phyloP scores from a whole-genome alignment of 2,888 invertebrate genomes.

The Stenotaenia linearis region DNA sequence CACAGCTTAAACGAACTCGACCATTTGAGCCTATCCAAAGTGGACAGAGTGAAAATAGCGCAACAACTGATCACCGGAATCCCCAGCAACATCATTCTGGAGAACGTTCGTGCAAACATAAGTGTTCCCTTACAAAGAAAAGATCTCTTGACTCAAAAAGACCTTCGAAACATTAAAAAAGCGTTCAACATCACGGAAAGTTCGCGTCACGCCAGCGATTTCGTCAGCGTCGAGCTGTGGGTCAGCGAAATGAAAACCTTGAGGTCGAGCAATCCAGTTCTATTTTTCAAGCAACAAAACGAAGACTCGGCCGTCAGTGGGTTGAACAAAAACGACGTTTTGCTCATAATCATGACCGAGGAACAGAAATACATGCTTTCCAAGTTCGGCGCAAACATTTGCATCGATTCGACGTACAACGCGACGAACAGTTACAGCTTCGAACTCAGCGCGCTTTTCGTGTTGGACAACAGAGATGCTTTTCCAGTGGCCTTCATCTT shows the following conservation, averaged over 20 bases:
- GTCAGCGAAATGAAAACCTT: background rate
- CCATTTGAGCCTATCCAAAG: background rate
- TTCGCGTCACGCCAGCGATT: background rate
- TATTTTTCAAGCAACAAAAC: slow-evolving; percentile 15
- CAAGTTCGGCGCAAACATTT: slow-evolving; percentile 32
- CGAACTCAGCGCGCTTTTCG: slow-evolving; percentile 32
- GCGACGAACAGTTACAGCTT: slow-evolving; percentile 30
- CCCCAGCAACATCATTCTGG: background rate
- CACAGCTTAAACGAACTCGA: background rate
- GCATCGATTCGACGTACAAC: slow-evolving; percentile 34
- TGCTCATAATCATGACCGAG: slow-evolving; percentile 34
- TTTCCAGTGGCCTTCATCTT: slow-evolving; percentile 23
- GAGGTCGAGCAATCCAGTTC: background rate
- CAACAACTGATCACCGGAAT: background rate
- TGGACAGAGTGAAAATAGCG: background rate
- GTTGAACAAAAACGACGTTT: slow-evolving; percentile 10
- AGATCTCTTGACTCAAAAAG: background rate
- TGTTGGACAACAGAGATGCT: background rate
- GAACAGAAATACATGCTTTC: slow-evolving; percentile 32
- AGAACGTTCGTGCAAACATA: background rate
- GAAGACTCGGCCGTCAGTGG: background rate
- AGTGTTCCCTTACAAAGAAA: background rate
- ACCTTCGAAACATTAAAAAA: background rate
- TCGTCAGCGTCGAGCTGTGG: slow-evolving; percentile 1
- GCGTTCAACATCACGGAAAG: background rate